Conservation (phyloP, 1,140 invertebrate genomes). For the Pseudomyrmex gracilis region DNA sequence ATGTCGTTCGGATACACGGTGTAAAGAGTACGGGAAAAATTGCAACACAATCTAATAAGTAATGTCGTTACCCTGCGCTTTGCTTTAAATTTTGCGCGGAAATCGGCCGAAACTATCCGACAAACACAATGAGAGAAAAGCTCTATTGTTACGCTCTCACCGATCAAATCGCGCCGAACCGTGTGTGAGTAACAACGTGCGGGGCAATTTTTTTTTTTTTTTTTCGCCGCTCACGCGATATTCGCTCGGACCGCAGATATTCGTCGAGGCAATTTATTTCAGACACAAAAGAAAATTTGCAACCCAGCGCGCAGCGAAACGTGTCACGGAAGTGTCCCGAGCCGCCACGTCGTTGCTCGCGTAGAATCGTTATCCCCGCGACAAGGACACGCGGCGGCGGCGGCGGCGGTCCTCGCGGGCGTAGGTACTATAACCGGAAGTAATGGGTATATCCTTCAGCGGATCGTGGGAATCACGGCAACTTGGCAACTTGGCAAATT, state of each 20-base stretch:
- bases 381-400: not conserved
- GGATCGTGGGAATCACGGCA: slow-evolving; percentile 70
- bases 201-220: slow-evolving; percentile 29
- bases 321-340: slow-evolving; percentile 21
- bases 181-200: slow-evolving; percentile 29
- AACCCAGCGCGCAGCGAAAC: not conserved
- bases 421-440: slow-evolving; percentile 46
- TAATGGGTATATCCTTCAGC: slow-evolving; percentile 58
- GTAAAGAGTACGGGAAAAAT: no score
- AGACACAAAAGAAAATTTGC: slow-evolving; percentile 21
- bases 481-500: slow-evolving; percentile 73
- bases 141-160: not conserved
- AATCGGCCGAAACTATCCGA: not conserved
- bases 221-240: slow-evolving; percentile 34
- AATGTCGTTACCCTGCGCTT: not conserved
- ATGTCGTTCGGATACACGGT: no score
- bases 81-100: slow-evolving; percentile 25
- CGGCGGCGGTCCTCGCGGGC: not conserved
- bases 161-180: slow-evolving; percentile 23
- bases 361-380: slow-evolving; percentile 23
- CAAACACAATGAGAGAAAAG: not conserved
- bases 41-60: no score
- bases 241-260: not conserved
- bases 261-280: slow-evolving; percentile 47
- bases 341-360: not conserved